phyloP scores from a whole-genome alignment of 2,113 vertebrate species.

The Chitala chitala region DNA sequence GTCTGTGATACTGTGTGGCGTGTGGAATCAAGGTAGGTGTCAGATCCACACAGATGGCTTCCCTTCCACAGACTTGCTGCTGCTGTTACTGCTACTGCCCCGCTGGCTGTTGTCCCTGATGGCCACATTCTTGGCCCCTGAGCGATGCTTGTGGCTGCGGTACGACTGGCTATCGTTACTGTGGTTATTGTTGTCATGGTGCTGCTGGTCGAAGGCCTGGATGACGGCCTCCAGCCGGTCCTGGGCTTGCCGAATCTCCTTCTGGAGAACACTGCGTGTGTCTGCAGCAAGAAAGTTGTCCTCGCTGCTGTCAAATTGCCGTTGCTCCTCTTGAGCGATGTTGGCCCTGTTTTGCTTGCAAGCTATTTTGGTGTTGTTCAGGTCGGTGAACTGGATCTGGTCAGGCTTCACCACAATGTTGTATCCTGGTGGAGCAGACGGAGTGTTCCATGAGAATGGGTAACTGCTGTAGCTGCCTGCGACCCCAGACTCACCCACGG shows the following conservation, averaged over 20 bases:
- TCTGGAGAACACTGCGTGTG: slow-evolving; percentile 57
- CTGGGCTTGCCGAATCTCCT: slow-evolving; percentile 69
- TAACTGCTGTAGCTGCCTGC: slow-evolving; percentile 67
- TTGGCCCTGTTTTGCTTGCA: slow-evolving; percentile 86
- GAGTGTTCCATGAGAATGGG: slow-evolving; percentile 77
- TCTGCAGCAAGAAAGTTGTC: slow-evolving; percentile 63
- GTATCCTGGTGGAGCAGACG: slow-evolving; percentile 81
- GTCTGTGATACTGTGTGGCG: no score
- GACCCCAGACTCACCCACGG: not conserved
- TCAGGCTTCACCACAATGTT: slow-evolving; percentile 78
- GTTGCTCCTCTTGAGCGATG: slow-evolving; percentile 70
- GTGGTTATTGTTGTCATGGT: slow-evolving; percentile 29
- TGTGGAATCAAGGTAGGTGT: no score
- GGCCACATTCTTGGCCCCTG: slow-evolving; percentile 63
- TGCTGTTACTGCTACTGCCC: slow-evolving; percentile 72
- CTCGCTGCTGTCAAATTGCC: slow-evolving; percentile 71
- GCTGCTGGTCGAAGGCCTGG: slow-evolving; percentile 60
- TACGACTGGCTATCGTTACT: slow-evolving; percentile 46
- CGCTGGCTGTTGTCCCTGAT: slow-evolving; percentile 56
- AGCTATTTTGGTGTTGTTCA: slow-evolving; percentile 75
- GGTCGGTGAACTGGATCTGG: slow-evolving; percentile 72
- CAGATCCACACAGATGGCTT: slow-evolving; percentile 72
- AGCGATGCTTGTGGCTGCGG: slow-evolving; percentile 72
- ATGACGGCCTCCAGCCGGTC: slow-evolving; percentile 70
- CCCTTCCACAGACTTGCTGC: slow-evolving; percentile 72